Base-by-base conservation (phyloP, 2,888 invertebrate genomes). In the Germaria angustata region DNA sequence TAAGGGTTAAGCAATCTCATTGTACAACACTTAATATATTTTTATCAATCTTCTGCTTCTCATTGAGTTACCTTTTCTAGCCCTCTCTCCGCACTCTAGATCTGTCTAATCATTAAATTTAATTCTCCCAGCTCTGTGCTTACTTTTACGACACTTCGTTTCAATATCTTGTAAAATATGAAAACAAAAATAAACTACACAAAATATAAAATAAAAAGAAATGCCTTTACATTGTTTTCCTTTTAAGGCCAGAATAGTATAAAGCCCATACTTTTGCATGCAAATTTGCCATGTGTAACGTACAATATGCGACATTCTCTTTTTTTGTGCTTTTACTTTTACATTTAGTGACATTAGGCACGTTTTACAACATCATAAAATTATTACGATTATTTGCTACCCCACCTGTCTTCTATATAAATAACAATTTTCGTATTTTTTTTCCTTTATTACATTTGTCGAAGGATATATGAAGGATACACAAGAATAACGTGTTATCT, bases 401-500 rank as follows among this genome's bases (percentile, higher is more conserved):
- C 80, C 72, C 39, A 73, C 73, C 76, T 61, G 65, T 59, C 66
- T 68, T 49, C 44, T 69, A 34, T 55, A 36, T 32, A 55, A 55
- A 46, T 9, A 65, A 24, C 11, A 15, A 28, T 39, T 5, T 39
- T 17, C 9, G 2, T 15, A 6, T 49, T 49, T 4, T 49, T 57
- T 75, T 20, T 28, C 39, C 39, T 32, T 49, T 44, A 28, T 59
- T 59, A 51, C n/a, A 69, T 53, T 69, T 77, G 61, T 69, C 77
- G 61, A 69, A 77, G 77, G 77, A 69, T 76, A 59, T 68, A 46
- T 49, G 63, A 78, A 78, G 78, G 78, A 49, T 81, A 72, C 53
- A 77, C 46, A 13, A 55, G 66, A 68, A 77, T 72, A 61, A 73
- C 72, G 59, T 82, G 86, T 87, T 88, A 89, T 86, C 88, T 86